phyloP scores from a whole-genome alignment of 2,888 invertebrate genomes.

The Oxyscelio sp. region DNA sequence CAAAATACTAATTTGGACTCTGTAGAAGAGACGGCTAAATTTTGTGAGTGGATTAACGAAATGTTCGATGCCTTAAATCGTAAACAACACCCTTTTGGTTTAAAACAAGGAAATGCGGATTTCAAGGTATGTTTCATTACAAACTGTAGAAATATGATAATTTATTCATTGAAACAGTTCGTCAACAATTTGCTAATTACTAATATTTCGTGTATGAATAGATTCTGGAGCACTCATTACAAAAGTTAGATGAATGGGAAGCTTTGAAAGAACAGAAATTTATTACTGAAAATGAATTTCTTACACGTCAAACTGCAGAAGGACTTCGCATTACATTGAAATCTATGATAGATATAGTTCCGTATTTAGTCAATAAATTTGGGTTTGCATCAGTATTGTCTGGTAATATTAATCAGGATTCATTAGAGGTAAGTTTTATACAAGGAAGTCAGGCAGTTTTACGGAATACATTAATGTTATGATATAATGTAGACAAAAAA shows the following conservation, averaged over 20 bases:
- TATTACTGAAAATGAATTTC: slow-evolving; percentile 11
- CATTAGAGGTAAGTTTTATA: slow-evolving; percentile 2
- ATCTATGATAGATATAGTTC: background rate
- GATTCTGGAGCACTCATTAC: slow-evolving; percentile 31
- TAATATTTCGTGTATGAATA: background rate
- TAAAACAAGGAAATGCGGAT: slow-evolving; percentile 19
- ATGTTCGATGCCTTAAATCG: slow-evolving; percentile 26
- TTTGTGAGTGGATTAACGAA: slow-evolving; percentile 24
- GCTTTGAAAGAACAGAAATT: background rate
- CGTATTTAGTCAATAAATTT: background rate
- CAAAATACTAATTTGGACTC: slow-evolving; percentile 7
- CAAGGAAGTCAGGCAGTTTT: no score
- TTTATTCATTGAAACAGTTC: no score
- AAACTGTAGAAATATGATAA: background rate
- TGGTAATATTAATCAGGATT: slow-evolving; percentile 12
- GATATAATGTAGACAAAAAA: no score
- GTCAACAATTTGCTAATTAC: slow-evolving; percentile 1
- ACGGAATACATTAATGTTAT: no score
- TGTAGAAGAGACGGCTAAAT: slow-evolving; percentile 8
- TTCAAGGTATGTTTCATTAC: slow-evolving; percentile 10
- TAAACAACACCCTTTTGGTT: slow-evolving; percentile 11
- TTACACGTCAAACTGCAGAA: slow-evolving; percentile 27
- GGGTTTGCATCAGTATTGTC: background rate
- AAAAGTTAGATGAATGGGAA: slow-evolving; percentile 23
- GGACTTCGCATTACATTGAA: background rate